Conservation (phyloP, 2,797 vertebrate species). For the Chiroxiphia lanceolata region DNA sequence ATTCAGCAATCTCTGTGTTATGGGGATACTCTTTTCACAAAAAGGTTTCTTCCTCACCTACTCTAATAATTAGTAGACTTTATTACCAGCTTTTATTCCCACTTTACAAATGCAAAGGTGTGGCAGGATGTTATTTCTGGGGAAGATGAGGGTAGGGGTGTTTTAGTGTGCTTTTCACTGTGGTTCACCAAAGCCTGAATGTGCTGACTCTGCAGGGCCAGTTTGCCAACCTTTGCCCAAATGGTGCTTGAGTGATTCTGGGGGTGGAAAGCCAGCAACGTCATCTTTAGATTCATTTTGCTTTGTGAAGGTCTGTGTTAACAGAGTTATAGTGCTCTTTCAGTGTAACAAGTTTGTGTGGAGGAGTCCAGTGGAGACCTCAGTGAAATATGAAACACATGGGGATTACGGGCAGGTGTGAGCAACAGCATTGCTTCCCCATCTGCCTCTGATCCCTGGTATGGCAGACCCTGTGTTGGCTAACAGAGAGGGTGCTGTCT, state of each 20-base stretch:
- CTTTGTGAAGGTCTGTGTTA: neutral
- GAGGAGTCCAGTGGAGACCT: neutral
- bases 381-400: rapidly evolving
- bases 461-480: rapidly evolving
- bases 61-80: neutral
- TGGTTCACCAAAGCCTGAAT: neutral
- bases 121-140: neutral
- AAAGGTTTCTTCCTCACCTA: neutral
- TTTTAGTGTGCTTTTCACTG: neutral
- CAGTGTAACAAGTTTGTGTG: neutral
- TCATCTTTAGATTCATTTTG: neutral
- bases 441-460: neutral
- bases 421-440: neutral
- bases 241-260: neutral
- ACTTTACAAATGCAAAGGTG: neutral
- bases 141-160: neutral
- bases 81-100: neutral
- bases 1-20: neutral
- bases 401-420: neutral
- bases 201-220: neutral
- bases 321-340: neutral
- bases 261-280: neutral
- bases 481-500: neutral
- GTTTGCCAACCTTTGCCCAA: neutral
- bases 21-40: neutral